Conservation (phyloP, 2,888 invertebrate species). For the Sthenelais limicola region DNA sequence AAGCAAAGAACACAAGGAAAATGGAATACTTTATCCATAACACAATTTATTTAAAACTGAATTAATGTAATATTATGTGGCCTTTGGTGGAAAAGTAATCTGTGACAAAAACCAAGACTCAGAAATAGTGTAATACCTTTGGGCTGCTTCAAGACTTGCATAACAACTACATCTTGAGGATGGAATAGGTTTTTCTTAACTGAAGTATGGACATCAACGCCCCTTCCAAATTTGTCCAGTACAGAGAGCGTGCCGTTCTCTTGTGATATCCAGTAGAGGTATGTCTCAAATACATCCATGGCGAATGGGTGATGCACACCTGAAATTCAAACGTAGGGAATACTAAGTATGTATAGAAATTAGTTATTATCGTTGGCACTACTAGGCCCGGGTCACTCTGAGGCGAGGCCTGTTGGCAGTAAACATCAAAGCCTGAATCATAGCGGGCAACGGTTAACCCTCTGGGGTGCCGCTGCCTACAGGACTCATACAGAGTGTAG, state of each 20-base stretch:
- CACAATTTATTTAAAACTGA: background rate
- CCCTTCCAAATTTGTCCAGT: slow-evolving; percentile 40
- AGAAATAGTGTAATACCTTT: background rate
- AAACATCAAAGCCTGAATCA: too few relatives aligned
- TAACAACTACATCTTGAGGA: slow-evolving; percentile 22
- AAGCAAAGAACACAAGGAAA: background rate
- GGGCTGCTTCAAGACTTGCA: slow-evolving; percentile 14
- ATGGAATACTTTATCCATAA: background rate
- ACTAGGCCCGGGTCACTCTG: too few relatives aligned
- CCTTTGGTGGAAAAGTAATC: too few relatives aligned
- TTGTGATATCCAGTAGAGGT: slow-evolving; percentile 33
- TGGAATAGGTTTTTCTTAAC: background rate
- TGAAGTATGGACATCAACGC: slow-evolving; percentile 1
- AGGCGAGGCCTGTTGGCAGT: too few relatives aligned
- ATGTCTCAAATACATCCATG: slow-evolving; percentile 15
- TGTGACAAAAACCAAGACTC: background rate
- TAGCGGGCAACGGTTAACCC: too few relatives aligned
- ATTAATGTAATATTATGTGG: too few relatives aligned
- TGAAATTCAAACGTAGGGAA: background rate
- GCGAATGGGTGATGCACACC: slow-evolving; percentile 14
- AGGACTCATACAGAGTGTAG: too few relatives aligned
- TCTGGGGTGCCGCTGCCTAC: too few relatives aligned
- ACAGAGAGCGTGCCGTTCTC: background rate
- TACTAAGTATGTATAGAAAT: background rate
- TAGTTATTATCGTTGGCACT: background rate